Conservation (phyloP, 2,113 vertebrate genomes). For the Pelobates fuscus region DNA sequence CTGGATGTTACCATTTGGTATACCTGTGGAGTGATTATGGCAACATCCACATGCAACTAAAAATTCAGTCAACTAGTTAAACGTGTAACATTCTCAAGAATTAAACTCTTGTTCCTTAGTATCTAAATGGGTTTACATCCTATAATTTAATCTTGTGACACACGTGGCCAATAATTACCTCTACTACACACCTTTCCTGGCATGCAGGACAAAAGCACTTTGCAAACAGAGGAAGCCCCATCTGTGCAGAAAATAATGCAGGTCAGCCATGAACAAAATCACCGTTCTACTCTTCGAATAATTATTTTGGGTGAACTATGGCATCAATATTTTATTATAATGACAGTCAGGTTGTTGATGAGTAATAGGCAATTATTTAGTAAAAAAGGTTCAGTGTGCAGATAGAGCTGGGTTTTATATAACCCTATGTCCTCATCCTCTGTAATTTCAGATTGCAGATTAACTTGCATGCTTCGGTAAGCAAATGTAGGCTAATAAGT, state of each 20-base stretch:
- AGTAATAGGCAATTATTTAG: conserved; percentile 16
- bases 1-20: no score
- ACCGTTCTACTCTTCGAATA: neutral
- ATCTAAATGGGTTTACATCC: no score
- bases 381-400: conserved; percentile 3
- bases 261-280: neutral
- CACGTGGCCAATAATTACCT: neutral
- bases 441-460: conserved; percentile 25
- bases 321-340: conserved; percentile 14
- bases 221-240: neutral
- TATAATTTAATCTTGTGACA: no score
- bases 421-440: conserved; percentile 32
- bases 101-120: no score
- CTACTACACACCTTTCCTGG: neutral
- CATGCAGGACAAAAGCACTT: neutral
- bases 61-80: no score
- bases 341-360: conserved; percentile 1
- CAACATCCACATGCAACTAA: no score
- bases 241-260: neutral
- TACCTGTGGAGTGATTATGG: no score
- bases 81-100: no score
- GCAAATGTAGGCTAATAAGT: conserved; percentile 7
- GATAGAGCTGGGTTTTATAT: neutral
- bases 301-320: conserved; percentile 18
- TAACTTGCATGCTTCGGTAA: conserved; percentile 18